Percentiles rank a stretch among this genome's conserved stretches.
phyloP scores from a whole-genome alignment of 2,888 invertebrate species.

The Drosophila stalkeri region DNA sequence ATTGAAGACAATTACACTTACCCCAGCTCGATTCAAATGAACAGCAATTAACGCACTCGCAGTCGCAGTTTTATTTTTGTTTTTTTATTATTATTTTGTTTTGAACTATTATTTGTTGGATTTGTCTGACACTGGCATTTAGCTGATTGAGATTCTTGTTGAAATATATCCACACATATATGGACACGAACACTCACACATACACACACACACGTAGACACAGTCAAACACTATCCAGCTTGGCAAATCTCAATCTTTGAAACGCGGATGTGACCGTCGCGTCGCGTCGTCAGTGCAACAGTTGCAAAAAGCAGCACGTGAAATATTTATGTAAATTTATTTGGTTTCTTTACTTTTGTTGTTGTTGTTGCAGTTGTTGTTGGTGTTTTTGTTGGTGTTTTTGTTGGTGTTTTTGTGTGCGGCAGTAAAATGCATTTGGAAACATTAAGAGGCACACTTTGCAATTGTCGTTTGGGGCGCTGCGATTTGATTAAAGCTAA shows the following conservation, averaged over 20 bases:
- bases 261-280: conserved; percentile 70
- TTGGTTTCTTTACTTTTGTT: conserved; percentile 55
- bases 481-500: conserved; percentile 74
- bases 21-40: conserved; percentile 31
- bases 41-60: conserved; percentile 41
- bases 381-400: background rate
- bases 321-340: conserved; percentile 81
- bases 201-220: conserved; percentile 11
- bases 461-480: conserved; percentile 76
- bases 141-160: conserved; percentile 25
- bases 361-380: background rate
- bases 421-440: conserved; percentile 72
- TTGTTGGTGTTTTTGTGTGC: conserved; percentile 30
- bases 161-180: conserved; percentile 15
- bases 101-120: conserved; percentile 39
- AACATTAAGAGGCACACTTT: conserved; percentile 80
- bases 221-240: conserved; percentile 49
- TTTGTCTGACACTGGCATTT: conserved; percentile 42
- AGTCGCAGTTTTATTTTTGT: background rate
- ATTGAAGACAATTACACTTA: conserved; percentile 51
- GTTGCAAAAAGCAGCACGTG: conserved; percentile 70
- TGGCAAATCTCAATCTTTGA: conserved; percentile 60
- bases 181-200: conserved; percentile 11
- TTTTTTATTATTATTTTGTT: conserved; percentile 3
- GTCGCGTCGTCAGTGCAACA: conserved; percentile 40